Conservation (phyloP, 2,113 vertebrate genomes). For the Ahaetulla prasina region DNA sequence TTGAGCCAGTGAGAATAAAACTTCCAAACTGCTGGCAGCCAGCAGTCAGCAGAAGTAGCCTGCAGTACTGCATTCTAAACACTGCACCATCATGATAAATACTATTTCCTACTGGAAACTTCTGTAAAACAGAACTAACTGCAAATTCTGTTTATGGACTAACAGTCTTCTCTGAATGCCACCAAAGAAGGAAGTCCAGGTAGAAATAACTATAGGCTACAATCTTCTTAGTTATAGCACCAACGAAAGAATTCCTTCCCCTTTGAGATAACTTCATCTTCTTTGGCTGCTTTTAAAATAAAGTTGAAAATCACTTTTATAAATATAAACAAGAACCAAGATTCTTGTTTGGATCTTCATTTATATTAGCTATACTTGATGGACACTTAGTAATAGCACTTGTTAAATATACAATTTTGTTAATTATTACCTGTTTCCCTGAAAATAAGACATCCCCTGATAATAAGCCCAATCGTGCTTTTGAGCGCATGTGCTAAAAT, state of each 20-base stretch:
- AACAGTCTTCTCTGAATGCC: neutral
- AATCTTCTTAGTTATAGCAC: neutral
- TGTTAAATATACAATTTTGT: neutral
- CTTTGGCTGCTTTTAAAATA: neutral
- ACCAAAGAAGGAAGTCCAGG: neutral
- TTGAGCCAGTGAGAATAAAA: too few species aligned
- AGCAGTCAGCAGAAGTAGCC: too few species aligned
- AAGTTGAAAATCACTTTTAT: neutral
- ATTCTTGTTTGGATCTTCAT: neutral
- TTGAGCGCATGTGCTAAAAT: too few species aligned
- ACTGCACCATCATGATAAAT: neutral
- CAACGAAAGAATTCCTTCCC: neutral
- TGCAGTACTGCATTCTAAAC: too few species aligned
- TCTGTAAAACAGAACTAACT: neutral
- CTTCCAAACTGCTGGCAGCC: too few species aligned
- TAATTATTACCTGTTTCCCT: too few species aligned
- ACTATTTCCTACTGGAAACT: slow-evolving; percentile 31
- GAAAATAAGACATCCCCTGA: too few species aligned
- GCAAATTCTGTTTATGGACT: neutral
- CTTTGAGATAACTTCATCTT: neutral
- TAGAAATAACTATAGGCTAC: neutral
- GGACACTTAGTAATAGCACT: neutral
- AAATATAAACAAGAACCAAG: neutral
- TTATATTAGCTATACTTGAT: neutral
- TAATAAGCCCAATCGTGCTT: too few species aligned